Conservation (phyloP, 2,113 vertebrate species). For the Coryphaenoides rupestris region DNA sequence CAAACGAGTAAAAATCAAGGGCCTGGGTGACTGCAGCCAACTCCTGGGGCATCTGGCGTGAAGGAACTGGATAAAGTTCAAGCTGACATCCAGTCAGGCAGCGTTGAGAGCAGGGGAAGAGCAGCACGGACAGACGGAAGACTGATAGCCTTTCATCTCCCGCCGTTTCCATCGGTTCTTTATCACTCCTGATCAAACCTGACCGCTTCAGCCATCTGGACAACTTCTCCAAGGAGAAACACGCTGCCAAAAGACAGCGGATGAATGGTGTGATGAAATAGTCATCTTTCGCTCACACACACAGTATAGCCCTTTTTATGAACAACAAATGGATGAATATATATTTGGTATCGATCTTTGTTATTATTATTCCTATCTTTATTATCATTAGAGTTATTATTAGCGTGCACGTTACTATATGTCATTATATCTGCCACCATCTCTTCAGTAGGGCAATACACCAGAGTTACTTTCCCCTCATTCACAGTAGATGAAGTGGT, state of each 20-base stretch:
- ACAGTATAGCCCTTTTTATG: too few species aligned
- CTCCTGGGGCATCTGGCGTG: background rate
- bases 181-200: background rate
- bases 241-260: too few species aligned
- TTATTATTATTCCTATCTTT: too few species aligned
- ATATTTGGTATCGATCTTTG: conserved; percentile 32
- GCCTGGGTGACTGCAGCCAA: background rate
- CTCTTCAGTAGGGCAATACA: too few species aligned
- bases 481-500: too few species aligned
- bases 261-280: too few species aligned
- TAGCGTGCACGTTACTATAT: conserved; percentile 22
- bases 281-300: too few species aligned
- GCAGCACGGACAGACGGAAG: background rate
- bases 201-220: too few species aligned
- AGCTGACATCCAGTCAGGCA: background rate
- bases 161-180: background rate
- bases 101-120: background rate
- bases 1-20: conserved; percentile 16
- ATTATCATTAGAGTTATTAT: too few species aligned
- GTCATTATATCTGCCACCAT: conserved; percentile 40
- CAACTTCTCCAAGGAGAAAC: too few species aligned
- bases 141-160: background rate
- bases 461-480: too few species aligned
- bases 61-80: background rate
- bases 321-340: too few species aligned